phyloP scores from a whole-genome alignment of 2,113 vertebrate species.

The Alces alces region DNA sequence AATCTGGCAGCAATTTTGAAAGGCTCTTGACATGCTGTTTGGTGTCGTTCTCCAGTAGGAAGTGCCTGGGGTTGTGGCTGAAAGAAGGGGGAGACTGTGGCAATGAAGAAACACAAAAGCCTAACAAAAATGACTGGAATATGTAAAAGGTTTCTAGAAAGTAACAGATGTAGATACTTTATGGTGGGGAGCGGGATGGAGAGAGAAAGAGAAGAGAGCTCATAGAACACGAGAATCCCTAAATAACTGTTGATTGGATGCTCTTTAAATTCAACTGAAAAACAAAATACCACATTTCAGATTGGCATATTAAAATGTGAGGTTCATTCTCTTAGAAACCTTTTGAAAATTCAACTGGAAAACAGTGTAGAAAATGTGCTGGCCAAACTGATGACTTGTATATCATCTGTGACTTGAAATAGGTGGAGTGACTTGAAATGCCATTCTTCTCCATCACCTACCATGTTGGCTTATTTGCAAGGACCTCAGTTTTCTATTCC shows the following conservation, averaged over 20 bases:
- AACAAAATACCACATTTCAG: neutral
- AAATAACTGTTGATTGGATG: neutral
- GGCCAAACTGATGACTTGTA: neutral
- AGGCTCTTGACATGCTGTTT: slow-evolving; percentile 66
- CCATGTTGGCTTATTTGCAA: neutral
- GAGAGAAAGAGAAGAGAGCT: neutral
- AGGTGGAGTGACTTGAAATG: neutral
- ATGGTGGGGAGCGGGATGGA: neutral
- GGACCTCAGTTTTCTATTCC: neutral
- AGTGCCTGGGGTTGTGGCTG: slow-evolving; percentile 67
- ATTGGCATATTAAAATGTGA: neutral
- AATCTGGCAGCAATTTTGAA: slow-evolving; percentile 63
- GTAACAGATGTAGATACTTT: slow-evolving; percentile 9
- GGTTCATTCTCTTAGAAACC: neutral
- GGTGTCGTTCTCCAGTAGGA: slow-evolving; percentile 53
- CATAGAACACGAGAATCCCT: neutral
- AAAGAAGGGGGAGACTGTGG: slow-evolving; percentile 41
- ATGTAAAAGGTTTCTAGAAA: neutral
- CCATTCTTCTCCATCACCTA: neutral
- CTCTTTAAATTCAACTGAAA: slow-evolving; percentile 7
- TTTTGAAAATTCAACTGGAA: neutral
- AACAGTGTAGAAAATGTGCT: neutral
- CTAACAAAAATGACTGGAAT: neutral
- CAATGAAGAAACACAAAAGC: slow-evolving; percentile 48
- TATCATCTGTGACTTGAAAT: neutral